Base-by-base conservation (phyloP, 2,113 vertebrate genomes). In the Lonchura striata region DNA sequence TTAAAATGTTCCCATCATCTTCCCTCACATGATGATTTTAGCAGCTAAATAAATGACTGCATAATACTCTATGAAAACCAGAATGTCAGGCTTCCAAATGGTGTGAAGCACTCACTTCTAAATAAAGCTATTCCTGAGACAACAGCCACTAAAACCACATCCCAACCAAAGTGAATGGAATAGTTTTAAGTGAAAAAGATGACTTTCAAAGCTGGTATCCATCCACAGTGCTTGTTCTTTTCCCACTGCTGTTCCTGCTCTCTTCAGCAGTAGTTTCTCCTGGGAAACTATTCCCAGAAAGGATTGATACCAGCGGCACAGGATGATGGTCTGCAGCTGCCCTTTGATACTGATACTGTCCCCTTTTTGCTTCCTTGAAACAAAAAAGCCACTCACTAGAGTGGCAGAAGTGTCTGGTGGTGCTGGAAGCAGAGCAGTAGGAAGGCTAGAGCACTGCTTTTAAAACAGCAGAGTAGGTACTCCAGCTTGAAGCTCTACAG, bases 81-180 rank as follows among this genome's bases (percentile, higher is more conserved):
- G 46, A 92, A 81, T 56, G 49, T 53, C n/a, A 80, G 79, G 85
- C 82, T 94, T 95, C 76, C 64, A 90, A 66, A 76, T 42, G 28
- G 71, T 30, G 22, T 41, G 63, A 81, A 81, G 82, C 35, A 77
- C 24, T 80, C 42, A 25, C 16, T 90, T 74, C 76, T 47, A 70
- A 86, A 88, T 86, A 91, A 82, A 92, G 49, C 69, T 92, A 46
- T 72, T 95, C 86, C 85, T 90, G 88, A 96, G 85, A 95, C 76
- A 94, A 94, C 28, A 71, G 68, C 71, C 90, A 88, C 71, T 77
- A 88, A 92, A 91, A 71, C 35, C 79, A 75, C 9, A 13, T 61
- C 64, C 53, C 72, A 83, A 19, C 10, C 56, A 47, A 83, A 79
- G n/a, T 66, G 52, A 75, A 79, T 24, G 23, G 69, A 85, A 90